Evolutionary conservation across 2,888 invertebrate genomes (phyloP).

Genomic region (Synanthedon tipuliformis): DNA sequence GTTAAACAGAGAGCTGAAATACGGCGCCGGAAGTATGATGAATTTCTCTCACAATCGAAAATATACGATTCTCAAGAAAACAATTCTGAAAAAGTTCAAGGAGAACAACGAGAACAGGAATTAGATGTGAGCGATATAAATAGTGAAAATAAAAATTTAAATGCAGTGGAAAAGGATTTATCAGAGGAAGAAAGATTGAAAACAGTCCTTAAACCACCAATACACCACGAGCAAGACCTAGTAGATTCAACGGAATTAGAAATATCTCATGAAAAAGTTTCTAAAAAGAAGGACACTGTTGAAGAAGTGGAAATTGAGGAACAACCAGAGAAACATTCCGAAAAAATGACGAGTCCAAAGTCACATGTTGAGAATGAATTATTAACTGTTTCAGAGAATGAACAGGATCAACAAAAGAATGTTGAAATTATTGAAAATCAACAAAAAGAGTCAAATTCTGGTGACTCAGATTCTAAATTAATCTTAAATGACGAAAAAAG

Average conservation of each 20-base stretch:
- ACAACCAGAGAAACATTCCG: background rate
- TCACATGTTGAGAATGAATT: background rate
- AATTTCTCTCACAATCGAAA: background rate
- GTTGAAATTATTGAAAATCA: background rate
- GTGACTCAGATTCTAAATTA: too few relatives aligned
- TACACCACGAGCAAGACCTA: constrained; percentile 18
- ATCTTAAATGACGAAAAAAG: too few relatives aligned
- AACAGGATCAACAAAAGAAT: constrained; percentile 3
- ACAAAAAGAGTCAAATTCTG: background rate
- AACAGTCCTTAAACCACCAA: constrained; percentile 9
- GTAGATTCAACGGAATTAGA: constrained; percentile 21
- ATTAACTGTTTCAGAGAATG: background rate
- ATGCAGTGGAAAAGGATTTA: background rate
- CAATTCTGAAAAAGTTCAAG: background rate
- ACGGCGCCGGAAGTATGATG: constrained; percentile 19
- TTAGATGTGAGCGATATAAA: constrained; percentile 2
- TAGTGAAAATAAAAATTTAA: background rate
- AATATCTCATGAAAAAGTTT: constrained; percentile 16
- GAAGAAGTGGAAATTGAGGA: background rate
- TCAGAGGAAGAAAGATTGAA: constrained; percentile 2
- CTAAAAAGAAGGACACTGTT: background rate
- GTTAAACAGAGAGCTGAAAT: constrained; percentile 32
- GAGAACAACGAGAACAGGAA: background rate
- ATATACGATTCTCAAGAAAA: constrained; percentile 1
- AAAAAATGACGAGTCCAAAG: too few relatives aligned